Evolutionary conservation across 2,113 vertebrate species (phyloP).

Genomic region (Cercopithecus mona): DNA sequence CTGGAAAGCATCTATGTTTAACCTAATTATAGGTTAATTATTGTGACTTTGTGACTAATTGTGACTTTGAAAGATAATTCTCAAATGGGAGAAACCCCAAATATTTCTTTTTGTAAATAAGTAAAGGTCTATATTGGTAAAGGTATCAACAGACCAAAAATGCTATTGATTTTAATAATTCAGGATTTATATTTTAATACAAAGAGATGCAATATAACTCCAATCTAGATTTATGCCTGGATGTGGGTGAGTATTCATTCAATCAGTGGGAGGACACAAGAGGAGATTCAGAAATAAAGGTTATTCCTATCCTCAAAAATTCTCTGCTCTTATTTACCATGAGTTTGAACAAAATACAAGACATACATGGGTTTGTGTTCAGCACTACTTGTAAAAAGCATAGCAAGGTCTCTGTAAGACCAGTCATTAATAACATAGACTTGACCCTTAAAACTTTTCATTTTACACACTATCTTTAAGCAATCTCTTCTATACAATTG

Average conservation of each 20-base stretch:
- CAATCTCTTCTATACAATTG: background rate
- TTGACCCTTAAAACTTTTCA: background rate
- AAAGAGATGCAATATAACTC: background rate
- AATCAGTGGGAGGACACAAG: background rate
- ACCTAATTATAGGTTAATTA: constrained; percentile 43
- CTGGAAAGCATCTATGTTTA: background rate
- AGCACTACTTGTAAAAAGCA: background rate
- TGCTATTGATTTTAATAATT: constrained; percentile 66
- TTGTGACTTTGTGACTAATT: background rate
- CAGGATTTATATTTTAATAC: background rate
- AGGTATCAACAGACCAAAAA: background rate
- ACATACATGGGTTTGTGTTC: background rate
- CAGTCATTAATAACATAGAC: background rate
- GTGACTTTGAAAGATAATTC: constrained; percentile 41
- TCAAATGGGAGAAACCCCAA: background rate
- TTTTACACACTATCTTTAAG: background rate
- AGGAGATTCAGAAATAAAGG: background rate
- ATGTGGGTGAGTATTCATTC: background rate
- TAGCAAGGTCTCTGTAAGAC: background rate
- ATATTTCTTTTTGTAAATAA: background rate
- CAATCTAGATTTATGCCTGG: background rate
- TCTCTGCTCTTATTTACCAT: background rate
- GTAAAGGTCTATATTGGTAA: constrained; percentile 29
- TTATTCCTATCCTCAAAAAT: background rate
- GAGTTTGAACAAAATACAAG: background rate